phyloP scores from a whole-genome alignment of 2,888 invertebrate species.

The Thereva nobilitata region DNA sequence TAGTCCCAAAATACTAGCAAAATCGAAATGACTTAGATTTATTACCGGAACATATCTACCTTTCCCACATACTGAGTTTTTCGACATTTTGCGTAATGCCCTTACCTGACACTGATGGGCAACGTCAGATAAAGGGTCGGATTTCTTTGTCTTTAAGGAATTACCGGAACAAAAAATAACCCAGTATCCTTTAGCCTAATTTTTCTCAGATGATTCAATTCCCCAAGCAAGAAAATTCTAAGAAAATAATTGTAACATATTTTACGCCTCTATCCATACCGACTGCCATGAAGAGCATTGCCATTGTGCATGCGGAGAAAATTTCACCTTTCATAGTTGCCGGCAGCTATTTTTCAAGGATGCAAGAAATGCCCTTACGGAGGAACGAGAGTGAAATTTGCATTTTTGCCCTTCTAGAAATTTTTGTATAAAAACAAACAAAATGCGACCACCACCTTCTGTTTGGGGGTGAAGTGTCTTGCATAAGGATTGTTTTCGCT shows the following conservation, averaged over 20 bases:
- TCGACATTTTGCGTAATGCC: constrained; percentile 9
- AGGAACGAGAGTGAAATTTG: constrained; percentile 2
- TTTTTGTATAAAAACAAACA: constrained; percentile 6
- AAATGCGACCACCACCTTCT: constrained; percentile 4
- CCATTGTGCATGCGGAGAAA: background rate
- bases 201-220: constrained; percentile 15
- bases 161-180: constrained; percentile 1
- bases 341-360: no score
- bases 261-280: background rate
- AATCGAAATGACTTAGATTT: constrained; percentile 8
- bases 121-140: no score
- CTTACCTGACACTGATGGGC: constrained; percentile 3
- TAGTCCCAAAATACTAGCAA: no score
- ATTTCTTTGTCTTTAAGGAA: no score
- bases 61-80: background rate
- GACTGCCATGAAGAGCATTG: constrained; percentile 8
- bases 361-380: background rate
- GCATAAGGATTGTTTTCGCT: constrained; percentile 13
- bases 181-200: background rate
- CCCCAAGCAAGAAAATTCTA: background rate
- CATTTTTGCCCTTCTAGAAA: background rate
- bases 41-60: constrained; percentile 19
- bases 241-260: background rate
- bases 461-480: background rate
- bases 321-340: constrained; percentile 6